Evolutionary conservation across 2,113 vertebrate genomes (phyloP).

Genomic region (Alosa alosa): DNA sequence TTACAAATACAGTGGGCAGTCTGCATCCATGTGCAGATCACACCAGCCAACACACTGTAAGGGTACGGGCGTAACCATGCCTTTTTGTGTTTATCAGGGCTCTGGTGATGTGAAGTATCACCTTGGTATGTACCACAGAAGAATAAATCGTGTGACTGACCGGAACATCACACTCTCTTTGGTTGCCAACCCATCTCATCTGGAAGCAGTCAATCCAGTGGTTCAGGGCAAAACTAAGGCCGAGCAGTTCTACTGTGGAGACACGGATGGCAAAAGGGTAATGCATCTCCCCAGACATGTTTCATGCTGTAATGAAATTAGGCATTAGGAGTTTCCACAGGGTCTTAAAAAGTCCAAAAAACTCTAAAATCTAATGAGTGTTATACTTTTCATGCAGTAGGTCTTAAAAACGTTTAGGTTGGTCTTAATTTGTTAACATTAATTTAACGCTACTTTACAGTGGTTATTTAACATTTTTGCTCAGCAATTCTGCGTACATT

Average conservation of each 20-base stretch:
- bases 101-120: slow-evolving; percentile 98
- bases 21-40: neutral
- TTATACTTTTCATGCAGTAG: too few relatives aligned
- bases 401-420: too few relatives aligned
- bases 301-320: neutral
- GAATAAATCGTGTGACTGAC: slow-evolving; percentile 93
- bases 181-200: slow-evolving; percentile 94
- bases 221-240: slow-evolving; percentile 98
- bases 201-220: slow-evolving; percentile 92
- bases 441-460: too few relatives aligned
- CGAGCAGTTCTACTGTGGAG: slow-evolving; percentile 96
- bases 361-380: too few relatives aligned
- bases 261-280: slow-evolving; percentile 92
- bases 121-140: slow-evolving; percentile 95
- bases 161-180: slow-evolving; percentile 92
- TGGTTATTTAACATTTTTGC: too few relatives aligned
- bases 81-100: slow-evolving; percentile 70
- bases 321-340: too few relatives aligned
- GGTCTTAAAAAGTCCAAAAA: too few relatives aligned
- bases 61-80: neutral
- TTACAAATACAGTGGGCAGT: neutral
- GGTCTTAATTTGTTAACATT: too few relatives aligned
- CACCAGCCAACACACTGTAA: neutral
- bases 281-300: slow-evolving; percentile 18
- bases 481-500: too few relatives aligned